These are phyloP conservation scores for Carterocephalus palaemon DNA, from an alignment of 2,888 invertebrate genomes.

Conservation along the genomic window DNA sequence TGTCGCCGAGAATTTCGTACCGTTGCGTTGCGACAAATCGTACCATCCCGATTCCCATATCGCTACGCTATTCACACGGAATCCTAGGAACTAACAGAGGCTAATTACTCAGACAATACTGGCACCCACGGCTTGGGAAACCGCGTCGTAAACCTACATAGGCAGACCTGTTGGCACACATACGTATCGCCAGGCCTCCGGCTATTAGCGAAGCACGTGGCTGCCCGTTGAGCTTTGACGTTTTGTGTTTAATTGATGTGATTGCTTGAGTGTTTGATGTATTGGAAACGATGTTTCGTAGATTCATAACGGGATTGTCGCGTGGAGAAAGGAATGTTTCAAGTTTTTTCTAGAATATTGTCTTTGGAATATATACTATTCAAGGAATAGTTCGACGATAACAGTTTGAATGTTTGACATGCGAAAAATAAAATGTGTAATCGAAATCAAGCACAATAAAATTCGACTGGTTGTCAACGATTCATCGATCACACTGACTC, in stretches of 20 bases:
- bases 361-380: no score
- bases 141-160: slow-evolving; percentile 65
- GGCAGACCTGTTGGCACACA: slow-evolving; percentile 65
- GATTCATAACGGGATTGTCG: slow-evolving; percentile 3
- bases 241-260: slow-evolving; percentile 15
- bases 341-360: background rate
- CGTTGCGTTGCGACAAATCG: slow-evolving; percentile 2
- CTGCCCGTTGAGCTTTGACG: slow-evolving; percentile 13
- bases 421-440: no score
- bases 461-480: no score
- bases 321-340: slow-evolving; percentile 1
- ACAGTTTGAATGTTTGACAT: no score
- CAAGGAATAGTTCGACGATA: no score
- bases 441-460: no score
- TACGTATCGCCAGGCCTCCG: slow-evolving; percentile 39
- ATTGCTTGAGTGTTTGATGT: slow-evolving; percentile 9
- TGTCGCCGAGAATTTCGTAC: slow-evolving; percentile 14
- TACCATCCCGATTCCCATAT: slow-evolving; percentile 33
- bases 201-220: slow-evolving; percentile 35
- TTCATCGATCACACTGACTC: no score
- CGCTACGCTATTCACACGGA: slow-evolving; percentile 48
- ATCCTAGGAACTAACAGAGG: slow-evolving; percentile 58
- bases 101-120: slow-evolving; percentile 62
- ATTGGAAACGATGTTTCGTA: slow-evolving; percentile 9
- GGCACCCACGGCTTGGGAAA: slow-evolving; percentile 52